phyloP scores from a whole-genome alignment of 2,888 invertebrate genomes.

The Cecidostiba fungosa region DNA sequence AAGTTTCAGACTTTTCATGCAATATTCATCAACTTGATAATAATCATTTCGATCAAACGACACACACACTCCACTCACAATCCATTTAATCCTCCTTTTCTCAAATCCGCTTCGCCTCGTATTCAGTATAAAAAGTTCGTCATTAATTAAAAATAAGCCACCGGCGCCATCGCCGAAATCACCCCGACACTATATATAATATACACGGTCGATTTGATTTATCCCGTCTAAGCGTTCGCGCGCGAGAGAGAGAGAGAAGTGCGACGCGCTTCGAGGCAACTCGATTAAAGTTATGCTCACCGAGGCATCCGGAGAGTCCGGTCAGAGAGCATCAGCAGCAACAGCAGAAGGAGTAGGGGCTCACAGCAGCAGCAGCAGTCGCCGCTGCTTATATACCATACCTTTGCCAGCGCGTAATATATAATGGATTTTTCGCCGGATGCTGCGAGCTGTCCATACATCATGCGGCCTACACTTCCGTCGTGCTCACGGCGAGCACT shows the following conservation, averaged over 20 bases:
- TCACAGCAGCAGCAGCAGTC: conserved; percentile 6
- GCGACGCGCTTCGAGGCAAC: conserved; percentile 66
- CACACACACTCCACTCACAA: not conserved
- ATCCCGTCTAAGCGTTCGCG: conserved; percentile 32
- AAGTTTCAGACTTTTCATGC: too few species aligned
- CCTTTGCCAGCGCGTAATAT: conserved; percentile 74
- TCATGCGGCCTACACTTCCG: conserved; percentile 77
- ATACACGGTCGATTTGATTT: conserved; percentile 54
- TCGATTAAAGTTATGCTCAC: conserved; percentile 74
- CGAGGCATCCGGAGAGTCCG: conserved; percentile 63
- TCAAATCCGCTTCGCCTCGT: not conserved
- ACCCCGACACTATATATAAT: not conserved
- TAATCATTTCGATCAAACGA: too few species aligned
- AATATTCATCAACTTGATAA: too few species aligned
- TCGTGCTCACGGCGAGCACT: conserved; percentile 69
- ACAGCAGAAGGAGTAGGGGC: conserved; percentile 50
- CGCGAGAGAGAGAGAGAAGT: not conserved
- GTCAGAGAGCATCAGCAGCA: conserved; percentile 44
- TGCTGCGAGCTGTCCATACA: conserved; percentile 73
- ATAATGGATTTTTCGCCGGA: conserved; percentile 79
- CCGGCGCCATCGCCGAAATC: not conserved
- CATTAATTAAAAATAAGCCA: not conserved
- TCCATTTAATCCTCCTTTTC: not conserved
- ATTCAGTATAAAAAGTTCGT: not conserved
- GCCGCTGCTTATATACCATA: conserved; percentile 54